phyloP scores from a whole-genome alignment of 2,797 vertebrate species.

The Melanotaenia trifasciata region DNA sequence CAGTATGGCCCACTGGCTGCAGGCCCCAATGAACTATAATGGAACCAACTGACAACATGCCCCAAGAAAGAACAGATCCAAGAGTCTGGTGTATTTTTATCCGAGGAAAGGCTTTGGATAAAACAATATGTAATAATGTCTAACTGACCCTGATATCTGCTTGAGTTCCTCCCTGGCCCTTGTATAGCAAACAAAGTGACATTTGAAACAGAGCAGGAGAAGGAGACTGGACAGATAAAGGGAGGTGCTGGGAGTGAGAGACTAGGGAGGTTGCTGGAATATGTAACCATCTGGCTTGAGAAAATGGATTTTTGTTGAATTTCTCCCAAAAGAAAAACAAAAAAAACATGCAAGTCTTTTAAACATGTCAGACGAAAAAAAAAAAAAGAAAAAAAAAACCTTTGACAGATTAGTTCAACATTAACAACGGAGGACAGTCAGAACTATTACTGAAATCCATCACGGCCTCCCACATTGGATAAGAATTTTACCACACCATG shows the following conservation, averaged over 20 bases:
- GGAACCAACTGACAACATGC: constrained; percentile 71
- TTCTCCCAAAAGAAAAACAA: constrained; percentile 32
- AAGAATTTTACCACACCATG: constrained; percentile 1
- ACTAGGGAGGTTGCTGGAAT: constrained; percentile 54
- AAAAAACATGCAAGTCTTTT: constrained; percentile 67
- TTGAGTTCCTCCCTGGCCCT: constrained; percentile 56
- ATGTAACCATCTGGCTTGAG: constrained; percentile 62
- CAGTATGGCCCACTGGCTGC: constrained; percentile 44
- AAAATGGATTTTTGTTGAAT: constrained; percentile 58
- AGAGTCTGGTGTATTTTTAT: constrained; percentile 66
- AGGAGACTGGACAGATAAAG: constrained; percentile 61
- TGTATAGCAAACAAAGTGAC: constrained; percentile 82
- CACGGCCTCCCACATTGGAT: constrained; percentile 10
- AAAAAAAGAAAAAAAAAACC: constrained; percentile 23
- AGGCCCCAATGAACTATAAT: constrained; percentile 52
- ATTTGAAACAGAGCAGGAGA: constrained; percentile 81
- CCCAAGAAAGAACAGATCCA: constrained; percentile 54
- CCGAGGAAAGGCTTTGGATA: constrained; percentile 73
- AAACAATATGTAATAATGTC: constrained; percentile 76
- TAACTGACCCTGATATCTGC: constrained; percentile 65
- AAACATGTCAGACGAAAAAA: constrained; percentile 28
- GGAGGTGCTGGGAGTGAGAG: constrained; percentile 60
- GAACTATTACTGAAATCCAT: constrained; percentile 45
- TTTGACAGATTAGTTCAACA: constrained; percentile 43
- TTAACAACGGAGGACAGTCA: constrained; percentile 41